These are phyloP conservation scores for Apodemia mormo DNA, from an alignment of 2,888 invertebrate species.

Conservation along the genomic window DNA sequence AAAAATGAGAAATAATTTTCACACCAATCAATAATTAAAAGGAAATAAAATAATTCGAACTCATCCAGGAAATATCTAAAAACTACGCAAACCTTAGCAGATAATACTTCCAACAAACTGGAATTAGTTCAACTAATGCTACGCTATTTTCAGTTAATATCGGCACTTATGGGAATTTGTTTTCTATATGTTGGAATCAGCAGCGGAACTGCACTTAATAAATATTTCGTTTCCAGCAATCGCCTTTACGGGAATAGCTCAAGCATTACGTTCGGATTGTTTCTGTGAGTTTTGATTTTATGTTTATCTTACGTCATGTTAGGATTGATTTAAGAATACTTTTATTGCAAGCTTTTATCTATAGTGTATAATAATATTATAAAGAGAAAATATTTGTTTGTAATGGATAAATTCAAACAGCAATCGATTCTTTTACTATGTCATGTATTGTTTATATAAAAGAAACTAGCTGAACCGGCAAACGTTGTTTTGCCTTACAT, in stretches of 20 bases:
- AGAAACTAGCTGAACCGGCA: no score
- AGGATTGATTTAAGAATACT: constrained; percentile 5
- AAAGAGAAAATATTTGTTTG: not conserved
- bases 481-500: no score
- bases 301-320: constrained; percentile 3
- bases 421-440: not conserved
- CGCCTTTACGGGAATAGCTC: constrained; percentile 10
- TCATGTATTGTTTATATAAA: no score
- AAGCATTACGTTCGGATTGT: constrained; percentile 8
- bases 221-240: constrained; percentile 18
- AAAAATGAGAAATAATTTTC: not conserved
- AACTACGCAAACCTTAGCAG: not conserved
- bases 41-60: no score
- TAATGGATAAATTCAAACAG: not conserved
- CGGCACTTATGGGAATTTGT: constrained; percentile 13
- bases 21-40: not conserved
- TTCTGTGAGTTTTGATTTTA: constrained; percentile 11
- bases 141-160: constrained; percentile 17
- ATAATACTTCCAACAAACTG: constrained; percentile 1
- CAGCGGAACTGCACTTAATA: constrained; percentile 16
- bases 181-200: constrained; percentile 14
- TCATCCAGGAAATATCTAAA: not conserved
- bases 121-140: not conserved
- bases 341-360: constrained; percentile 6
- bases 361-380: not conserved